These are phyloP conservation scores for Rotaria magnacalcarata DNA, from an alignment of 2,888 invertebrate genomes.

Conservation along the genomic window DNA sequence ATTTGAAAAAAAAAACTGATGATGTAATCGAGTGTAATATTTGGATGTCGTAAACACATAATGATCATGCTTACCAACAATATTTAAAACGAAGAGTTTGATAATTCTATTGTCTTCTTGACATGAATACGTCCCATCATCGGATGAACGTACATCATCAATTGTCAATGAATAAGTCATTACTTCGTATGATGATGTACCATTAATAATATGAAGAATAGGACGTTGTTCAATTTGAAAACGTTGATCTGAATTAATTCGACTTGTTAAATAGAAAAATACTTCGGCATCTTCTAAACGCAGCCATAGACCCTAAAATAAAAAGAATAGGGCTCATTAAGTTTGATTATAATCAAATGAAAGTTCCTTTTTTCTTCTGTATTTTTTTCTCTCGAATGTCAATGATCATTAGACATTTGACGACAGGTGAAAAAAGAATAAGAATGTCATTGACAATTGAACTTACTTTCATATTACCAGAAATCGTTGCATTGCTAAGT, in stretches of 20 bases:
- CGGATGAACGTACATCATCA: constrained; percentile 21
- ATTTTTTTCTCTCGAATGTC: not conserved
- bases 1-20: not conserved
- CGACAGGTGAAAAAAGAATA: constrained; percentile 19
- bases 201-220: not conserved
- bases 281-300: constrained; percentile 36
- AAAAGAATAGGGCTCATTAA: not conserved
- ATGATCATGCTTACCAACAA: constrained; percentile 32
- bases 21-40: not conserved
- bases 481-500: not conserved
- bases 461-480: constrained; percentile 18
- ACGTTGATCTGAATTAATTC: constrained; percentile 29
- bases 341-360: constrained; percentile 28
- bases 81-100: not conserved
- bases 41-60: not conserved
- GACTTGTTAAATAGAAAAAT: constrained; percentile 23
- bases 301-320: constrained; percentile 17
- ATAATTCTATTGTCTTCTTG: constrained; percentile 25
- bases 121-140: constrained; percentile 19
- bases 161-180: constrained; percentile 33
- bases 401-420: constrained; percentile 26
- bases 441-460: constrained; percentile 25
- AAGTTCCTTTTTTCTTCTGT: not conserved
- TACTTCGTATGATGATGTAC: constrained; percentile 13
- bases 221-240: constrained; percentile 31